A percentile compares a stretch with the other conserved stretches of the same genome.
Conservation (phyloP, 2,888 invertebrate genomes). For the Diarsia dahlii region DNA sequence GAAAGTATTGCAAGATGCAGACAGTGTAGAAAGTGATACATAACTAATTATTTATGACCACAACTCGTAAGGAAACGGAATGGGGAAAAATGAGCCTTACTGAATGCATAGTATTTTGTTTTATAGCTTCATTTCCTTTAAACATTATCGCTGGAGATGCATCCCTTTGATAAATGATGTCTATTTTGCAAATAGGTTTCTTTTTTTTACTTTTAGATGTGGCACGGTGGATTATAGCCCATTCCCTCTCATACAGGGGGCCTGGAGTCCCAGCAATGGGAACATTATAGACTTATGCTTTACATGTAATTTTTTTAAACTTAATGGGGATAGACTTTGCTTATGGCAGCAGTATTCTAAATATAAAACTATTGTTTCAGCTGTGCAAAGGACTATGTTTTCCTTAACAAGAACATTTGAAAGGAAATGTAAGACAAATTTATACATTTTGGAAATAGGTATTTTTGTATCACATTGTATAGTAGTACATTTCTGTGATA, state of each 20-base stretch:
- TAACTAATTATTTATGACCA: not conserved
- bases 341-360: not conserved
- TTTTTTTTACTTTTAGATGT: too few species aligned
- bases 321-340: not conserved
- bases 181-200: too few species aligned
- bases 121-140: too few species aligned
- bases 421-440: too few species aligned
- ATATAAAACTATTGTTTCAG: not conserved
- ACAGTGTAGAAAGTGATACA: slow-evolving; percentile 32
- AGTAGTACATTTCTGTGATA: not conserved
- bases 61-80: not conserved
- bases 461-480: not conserved
- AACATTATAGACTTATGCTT: too few species aligned
- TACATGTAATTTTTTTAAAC: too few species aligned
- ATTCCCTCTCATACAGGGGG: too few species aligned
- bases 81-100: not conserved
- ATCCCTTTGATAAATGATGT: not conserved
- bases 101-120: too few species aligned
- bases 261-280: too few species aligned
- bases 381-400: too few species aligned
- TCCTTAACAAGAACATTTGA: not conserved
- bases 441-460: not conserved
- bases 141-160: too few species aligned
- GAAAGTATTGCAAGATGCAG: slow-evolving; percentile 32
- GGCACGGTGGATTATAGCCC: too few species aligned